These are phyloP conservation scores for Chloroclysta siterata DNA, from an alignment of 2,888 invertebrate genomes.

Conservation along the genomic window DNA sequence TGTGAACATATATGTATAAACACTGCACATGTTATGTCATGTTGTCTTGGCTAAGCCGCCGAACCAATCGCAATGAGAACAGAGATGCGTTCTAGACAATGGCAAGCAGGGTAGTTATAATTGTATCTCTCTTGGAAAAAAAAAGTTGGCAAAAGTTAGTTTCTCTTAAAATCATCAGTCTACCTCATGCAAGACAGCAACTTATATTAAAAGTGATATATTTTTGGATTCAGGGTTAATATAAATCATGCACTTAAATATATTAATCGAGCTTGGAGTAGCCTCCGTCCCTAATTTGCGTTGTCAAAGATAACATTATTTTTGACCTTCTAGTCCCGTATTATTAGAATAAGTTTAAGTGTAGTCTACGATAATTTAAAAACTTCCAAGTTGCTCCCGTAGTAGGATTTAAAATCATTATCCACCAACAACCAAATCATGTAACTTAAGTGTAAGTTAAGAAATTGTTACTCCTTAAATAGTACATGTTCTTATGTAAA, in stretches of 20 bases:
- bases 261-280: conserved; percentile 62
- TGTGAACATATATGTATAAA: conserved; percentile 26
- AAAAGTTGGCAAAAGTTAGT: too few relatives aligned
- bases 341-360: conserved; percentile 52
- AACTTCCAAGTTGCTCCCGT: conserved; percentile 15
- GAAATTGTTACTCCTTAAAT: conserved; percentile 27
- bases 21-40: background rate
- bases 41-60: background rate
- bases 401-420: conserved; percentile 33
- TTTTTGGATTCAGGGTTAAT: conserved; percentile 43
- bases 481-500: conserved; percentile 33
- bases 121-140: too few relatives aligned
- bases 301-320: conserved; percentile 46
- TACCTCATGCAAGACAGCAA: conserved; percentile 57
- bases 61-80: background rate
- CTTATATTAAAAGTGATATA: conserved; percentile 40
- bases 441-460: conserved; percentile 29
- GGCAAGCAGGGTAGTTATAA: too few relatives aligned
- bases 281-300: conserved; percentile 68
- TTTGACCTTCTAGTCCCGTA: conserved; percentile 76
- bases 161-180: conserved; percentile 42
- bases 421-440: conserved; percentile 33
- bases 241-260: conserved; percentile 35
- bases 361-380: conserved; percentile 25
- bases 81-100: background rate